Evolutionary conservation across 2,888 invertebrate species (phyloP), one percentile per base, ranked within the genome.

Genomic region (Ennomos quercinarius): DNA sequence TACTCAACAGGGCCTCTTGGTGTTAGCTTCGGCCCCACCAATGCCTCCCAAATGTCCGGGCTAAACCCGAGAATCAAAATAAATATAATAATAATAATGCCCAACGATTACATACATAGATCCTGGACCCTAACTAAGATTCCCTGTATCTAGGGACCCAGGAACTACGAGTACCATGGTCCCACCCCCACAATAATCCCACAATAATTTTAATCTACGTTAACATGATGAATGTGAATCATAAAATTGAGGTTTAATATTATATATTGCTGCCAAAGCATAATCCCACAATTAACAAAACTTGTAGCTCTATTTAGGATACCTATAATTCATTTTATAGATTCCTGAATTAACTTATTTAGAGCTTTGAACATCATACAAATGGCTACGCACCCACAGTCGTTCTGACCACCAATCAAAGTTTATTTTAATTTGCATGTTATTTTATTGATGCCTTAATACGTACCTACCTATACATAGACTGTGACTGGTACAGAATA

Each of bases 261-360:
- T 10, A 44, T 44, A 44, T 34, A 34, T n/a, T 44, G 44, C 34
- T 44, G 10, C 11, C 17, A 44, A 34, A 42, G 5, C 10, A 34
- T 10, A 45, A 36, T 45, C 8, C 39, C 38, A 11, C 10, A 34
- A 37, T 27, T 2, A 48, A 48, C 27, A 39, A 39, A 39, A 48
- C 47, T 47, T n/a, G 38, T 38, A 38, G 17, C 5, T n/a, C 39
- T 27, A 39, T 39, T 39, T 48, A 9, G 47, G 39, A 48, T 39
- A 48, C 9, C n/a, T 8, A 39, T 27, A 9, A 39, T 39, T 10
- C 9, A 27, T 10, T 27, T 27, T 37, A 13, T 13, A 17, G n/a
- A 10, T 35, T 9, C 40, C 11, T 49, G 49, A 35, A 41, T 39
- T 12, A 8, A 6, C 48, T 48, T 17, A 48, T 48, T 39, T 27